These are phyloP conservation scores for Champsocephalus gunnari DNA, from an alignment of 2,797 vertebrate genomes.

Conservation along the genomic window DNA sequence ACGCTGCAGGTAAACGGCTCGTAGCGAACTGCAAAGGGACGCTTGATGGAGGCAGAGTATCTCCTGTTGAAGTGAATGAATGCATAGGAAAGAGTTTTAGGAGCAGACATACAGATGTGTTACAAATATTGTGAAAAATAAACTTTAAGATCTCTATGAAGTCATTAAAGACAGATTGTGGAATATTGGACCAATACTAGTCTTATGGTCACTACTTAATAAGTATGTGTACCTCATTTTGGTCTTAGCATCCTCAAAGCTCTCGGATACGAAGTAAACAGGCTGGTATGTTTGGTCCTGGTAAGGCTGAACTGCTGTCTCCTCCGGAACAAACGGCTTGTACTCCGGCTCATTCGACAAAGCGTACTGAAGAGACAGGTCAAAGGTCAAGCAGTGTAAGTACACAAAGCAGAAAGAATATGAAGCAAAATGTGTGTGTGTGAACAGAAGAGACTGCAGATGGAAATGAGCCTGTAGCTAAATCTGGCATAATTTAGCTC, in stretches of 20 bases:
- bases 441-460: background rate
- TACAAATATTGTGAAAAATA: no score
- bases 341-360: conserved; percentile 88
- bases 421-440: background rate
- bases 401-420: rapidly evolving
- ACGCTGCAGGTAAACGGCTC: conserved; percentile 85
- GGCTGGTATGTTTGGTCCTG: conserved; percentile 90
- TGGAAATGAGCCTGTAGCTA: no score
- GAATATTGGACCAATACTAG: no score
- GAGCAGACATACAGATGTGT: background rate
- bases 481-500: no score
- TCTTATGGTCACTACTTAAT: no score
- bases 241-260: conserved; percentile 88
- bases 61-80: conserved; percentile 72
- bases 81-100: background rate
- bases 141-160: no score
- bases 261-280: conserved; percentile 90
- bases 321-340: conserved; percentile 85
- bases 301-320: conserved; percentile 85
- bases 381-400: background rate
- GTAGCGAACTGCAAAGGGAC: conserved; percentile 83
- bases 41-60: conserved; percentile 84
- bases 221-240: conserved; percentile 77
- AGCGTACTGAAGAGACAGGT: conserved; percentile 77
- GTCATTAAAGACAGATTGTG: no score